phyloP scores from a whole-genome alignment of 2,888 invertebrate species.

The Lycophotia porphyrea region DNA sequence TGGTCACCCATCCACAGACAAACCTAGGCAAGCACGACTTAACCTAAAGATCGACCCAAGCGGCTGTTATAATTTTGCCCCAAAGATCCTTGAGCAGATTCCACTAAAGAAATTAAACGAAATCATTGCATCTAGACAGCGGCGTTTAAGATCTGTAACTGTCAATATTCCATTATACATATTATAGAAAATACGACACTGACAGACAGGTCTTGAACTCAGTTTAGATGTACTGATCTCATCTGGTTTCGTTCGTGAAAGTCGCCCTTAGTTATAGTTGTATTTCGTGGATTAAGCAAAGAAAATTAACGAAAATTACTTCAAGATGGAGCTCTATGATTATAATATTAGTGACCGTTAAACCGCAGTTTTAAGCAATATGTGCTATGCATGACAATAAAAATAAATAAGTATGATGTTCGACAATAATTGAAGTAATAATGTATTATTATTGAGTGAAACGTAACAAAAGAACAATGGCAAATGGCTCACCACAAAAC shows the following conservation, averaged over 20 bases:
- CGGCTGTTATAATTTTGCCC: too few relatives aligned
- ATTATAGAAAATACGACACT: neutral
- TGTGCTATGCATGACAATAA: constrained; percentile 1
- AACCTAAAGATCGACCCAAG: too few relatives aligned
- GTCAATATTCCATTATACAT: neutral
- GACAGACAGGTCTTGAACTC: neutral
- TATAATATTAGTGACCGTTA: constrained; percentile 6
- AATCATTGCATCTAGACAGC: neutral
- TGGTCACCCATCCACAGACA: too few relatives aligned
- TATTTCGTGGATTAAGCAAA: neutral
- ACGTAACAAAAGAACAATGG: constrained; percentile 47
- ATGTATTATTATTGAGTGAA: constrained; percentile 34
- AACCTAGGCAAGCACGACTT: too few relatives aligned
- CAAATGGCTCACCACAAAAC: constrained; percentile 27
- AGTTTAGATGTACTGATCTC: neutral
- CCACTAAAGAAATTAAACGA: neutral
- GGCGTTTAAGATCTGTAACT: neutral
- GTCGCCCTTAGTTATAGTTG: neutral
- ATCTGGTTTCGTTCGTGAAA: neutral
- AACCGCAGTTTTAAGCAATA: constrained; percentile 5
- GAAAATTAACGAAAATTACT: neutral
- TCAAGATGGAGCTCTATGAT: neutral
- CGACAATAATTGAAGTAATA: constrained; percentile 37
- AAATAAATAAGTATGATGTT: constrained; percentile 8
- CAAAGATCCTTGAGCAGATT: too few relatives aligned